Conservation (phyloP, 2,797 vertebrate genomes). For the Scolopax bukidnonensis region DNA sequence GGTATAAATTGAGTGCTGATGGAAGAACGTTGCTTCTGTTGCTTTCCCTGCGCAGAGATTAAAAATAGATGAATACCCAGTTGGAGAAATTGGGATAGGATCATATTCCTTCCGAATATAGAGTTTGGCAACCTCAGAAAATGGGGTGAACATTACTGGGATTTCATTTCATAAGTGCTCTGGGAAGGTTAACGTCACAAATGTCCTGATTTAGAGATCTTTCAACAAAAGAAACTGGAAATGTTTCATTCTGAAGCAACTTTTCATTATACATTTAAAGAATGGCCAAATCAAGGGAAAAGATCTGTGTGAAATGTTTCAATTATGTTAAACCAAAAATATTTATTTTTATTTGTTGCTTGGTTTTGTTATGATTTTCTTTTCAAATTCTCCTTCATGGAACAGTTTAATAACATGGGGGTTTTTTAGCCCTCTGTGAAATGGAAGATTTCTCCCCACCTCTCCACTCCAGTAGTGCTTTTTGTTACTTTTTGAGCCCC, state of each 20-base stretch:
- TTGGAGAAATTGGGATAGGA: background rate
- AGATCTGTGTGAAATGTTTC: background rate
- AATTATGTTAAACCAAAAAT: background rate
- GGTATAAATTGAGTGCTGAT: conserved; percentile 26
- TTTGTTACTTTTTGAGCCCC: background rate
- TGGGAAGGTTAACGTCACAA: background rate
- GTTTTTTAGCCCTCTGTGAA: background rate
- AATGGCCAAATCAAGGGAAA: background rate
- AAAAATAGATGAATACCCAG: conserved; percentile 42
- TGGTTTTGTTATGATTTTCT: background rate
- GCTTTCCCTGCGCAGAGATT: background rate
- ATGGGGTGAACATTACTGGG: background rate
- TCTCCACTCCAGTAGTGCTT: background rate
- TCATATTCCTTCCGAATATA: background rate
- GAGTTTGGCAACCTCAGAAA: background rate
- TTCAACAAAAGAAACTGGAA: background rate
- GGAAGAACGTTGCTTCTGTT: background rate
- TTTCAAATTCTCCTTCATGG: background rate
- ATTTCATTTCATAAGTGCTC: conserved; percentile 4
- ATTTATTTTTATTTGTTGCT: background rate
- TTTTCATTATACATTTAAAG: background rate
- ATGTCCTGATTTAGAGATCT: background rate
- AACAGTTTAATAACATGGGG: background rate
- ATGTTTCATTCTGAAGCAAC: background rate
- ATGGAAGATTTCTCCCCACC: background rate